Evolutionary conservation across 2,888 invertebrate genomes (phyloP), one percentile per base, ranked within the genome.

Genomic region (Cetonia aurata): DNA sequence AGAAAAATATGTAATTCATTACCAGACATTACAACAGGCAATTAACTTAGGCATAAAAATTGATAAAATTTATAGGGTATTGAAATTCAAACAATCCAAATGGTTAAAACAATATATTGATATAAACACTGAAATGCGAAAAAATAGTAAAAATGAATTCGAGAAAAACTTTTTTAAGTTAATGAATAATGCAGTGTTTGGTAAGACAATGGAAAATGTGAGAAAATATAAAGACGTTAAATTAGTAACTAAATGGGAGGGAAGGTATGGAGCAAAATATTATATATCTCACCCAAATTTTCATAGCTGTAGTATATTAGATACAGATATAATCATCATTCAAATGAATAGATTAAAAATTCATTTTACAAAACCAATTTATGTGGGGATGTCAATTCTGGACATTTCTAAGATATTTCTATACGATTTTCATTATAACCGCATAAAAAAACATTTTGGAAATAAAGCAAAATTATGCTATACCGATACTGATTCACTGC

Each of bases 71-170:
- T 13, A 50, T 15, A 4, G 50, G 3, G 13, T 50, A 4, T 15
- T 50, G 13, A 50, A 13, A 12, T 13, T 50, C 13, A 50, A 50
- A 50, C 9, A 50, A 15, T 13, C 13, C 6, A 13, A 15, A 1
- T 50, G 50, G 50, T 50, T 50, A 50, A 50, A 50, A 13, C 1
- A 50, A 13, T 50, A 15, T 15, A 50, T 15, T 13, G 50, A 50
- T 50, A 9, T 50, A 15, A 50, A 50, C 13, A 50, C 50, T 1
- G 50, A 50, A 8, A 50, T 50, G 50, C n/a, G 50, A 1, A 17
- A n/a, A 15, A 50, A 50, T 2, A 13, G 13, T 13, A 50, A 50
- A 50, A 50, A 9, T 50, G 9, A 8, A 15, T 50, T 50, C 15
- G 50, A 50, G 6, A 50, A 50, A 50, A 17, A 50, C 1, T 9